Evolutionary conservation across 2,797 vertebrate genomes (phyloP), one percentile per base, ranked within the genome.

Genomic region (Oophaga sylvatica): DNA sequence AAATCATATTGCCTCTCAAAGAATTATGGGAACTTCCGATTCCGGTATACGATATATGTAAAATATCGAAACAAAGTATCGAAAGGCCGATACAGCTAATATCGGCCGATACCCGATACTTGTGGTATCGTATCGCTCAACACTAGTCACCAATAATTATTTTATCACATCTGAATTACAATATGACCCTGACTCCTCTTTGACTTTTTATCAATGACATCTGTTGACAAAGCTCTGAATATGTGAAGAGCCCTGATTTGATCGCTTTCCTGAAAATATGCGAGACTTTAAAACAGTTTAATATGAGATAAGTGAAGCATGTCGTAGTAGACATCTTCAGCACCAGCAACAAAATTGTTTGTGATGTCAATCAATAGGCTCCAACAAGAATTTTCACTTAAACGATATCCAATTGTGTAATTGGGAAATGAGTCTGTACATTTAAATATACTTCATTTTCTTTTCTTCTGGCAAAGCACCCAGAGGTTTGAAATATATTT

Each of bases 361-460:
- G 45, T 56, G 45, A 82, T 53, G 71, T 82, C 16, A 82, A 70
- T 68, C 17, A 20, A 56, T n/a, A 81, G 15, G 26, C 41, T 67
- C 11, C 35, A 29, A 41, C 63, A 48, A 73, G 17, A 7, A 73
- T 45, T 73, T 73, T 73, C 35, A 73, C 70, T 20, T 73, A 73
- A 68, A 68, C 9, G 22, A 16, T 56, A 31, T 82, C 16, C 71
- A 22, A 75, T 22, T 73, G 29, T 75, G 70, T 76, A 11, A 75
- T 45, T 73, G 56, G 60, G 83, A 84, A 26, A 84, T 77, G 59
- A 77, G 71, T n/a, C 83, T 35, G 60, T 84, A 84, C 83, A 65
- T 84, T 63, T 84, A 63, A 77, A 77, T 63, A 84, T 57, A 84
- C 83, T 62, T 84, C n/a, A 41, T 84, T 84, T 84, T 63, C 15